These are phyloP conservation scores for Aphis craccivora DNA, from an alignment of 1,140 invertebrate genomes.

Conservation along the genomic window DNA sequence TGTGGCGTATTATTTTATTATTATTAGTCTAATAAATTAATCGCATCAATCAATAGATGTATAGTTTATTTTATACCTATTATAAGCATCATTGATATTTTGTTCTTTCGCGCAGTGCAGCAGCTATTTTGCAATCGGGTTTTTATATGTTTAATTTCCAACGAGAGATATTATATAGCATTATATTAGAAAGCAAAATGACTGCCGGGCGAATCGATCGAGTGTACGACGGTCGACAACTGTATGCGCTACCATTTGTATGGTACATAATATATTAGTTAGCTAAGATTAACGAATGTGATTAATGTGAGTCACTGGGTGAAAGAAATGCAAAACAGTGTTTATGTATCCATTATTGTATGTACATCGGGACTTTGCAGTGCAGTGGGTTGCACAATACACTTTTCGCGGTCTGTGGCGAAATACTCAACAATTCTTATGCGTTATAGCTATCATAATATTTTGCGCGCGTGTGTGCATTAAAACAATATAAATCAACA, in stretches of 20 bases:
- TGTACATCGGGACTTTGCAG: not conserved
- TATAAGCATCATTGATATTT: not conserved
- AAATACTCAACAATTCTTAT: not conserved
- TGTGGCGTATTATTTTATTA: not conserved
- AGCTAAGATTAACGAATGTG: not conserved
- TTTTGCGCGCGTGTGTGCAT: not conserved
- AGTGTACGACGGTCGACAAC: not conserved
- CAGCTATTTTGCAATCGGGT: not conserved
- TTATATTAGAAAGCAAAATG: constrained; percentile 39
- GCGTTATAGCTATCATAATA: not conserved
- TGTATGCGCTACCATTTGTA: not conserved
- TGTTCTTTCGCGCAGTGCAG: not conserved
- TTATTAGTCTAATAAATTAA: not conserved
- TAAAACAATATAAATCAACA: not conserved
- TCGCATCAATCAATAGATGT: not conserved
- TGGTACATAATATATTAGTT: not conserved
- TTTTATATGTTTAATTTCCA: constrained; percentile 7
- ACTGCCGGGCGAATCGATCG: constrained; percentile 36
- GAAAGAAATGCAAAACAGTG: not conserved
- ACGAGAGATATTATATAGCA: not conserved
- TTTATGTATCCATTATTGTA: not conserved
- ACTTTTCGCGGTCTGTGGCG: not conserved
- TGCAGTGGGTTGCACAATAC: constrained; percentile 32
- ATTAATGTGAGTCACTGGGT: constrained; percentile 23
- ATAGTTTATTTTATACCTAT: not conserved